Base-by-base conservation (phyloP, 2,888 invertebrate genomes). In the Drosophila kokeensis region DNA sequence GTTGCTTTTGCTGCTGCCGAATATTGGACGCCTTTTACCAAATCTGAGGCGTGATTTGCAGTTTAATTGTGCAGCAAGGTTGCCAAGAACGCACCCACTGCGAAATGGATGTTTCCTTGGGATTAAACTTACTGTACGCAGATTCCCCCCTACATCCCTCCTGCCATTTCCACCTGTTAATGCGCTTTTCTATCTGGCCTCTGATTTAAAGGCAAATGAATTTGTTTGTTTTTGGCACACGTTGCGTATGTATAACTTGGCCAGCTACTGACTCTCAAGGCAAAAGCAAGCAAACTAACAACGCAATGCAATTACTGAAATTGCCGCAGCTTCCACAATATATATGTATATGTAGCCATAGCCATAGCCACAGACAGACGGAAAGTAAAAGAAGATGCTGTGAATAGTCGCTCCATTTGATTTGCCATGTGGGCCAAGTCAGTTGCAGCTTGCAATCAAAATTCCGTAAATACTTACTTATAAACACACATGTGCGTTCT, bases 11-110 rank as follows among this genome's bases (percentile, higher is more conserved):
- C 40, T 57, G 45, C n/a, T 59, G 42, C 54, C 29, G 62, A 53
- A 38, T 77, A 63, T 61, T 81, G 82, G 42, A 82, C 69, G 81
- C 69, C 85, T 87, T 84, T 89, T 82, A 80, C 63, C 76, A 72
- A 85, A 76, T 77, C 86, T 77, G 64, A 73, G 79, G 73, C 83
- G 86, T 87, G 88, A 87, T 87, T 87, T 88, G 83, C 88, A 74
- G 90, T 90, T 88, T 88, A 90, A 87, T 88, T 90, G 88, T 86
- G 86, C 89, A 77, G 79, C 70, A 85, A 89, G 78, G 71, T 72
- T 80, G 82, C 75, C 74, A 73, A 80, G 75, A 79, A 66, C 69
- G 72, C 82, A 73, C 62, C 62, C 67, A 72, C 65, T 77, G 64
- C 74, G 70, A 82, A 74, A 77, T 82, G 70, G 62, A 76, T 74